phyloP scores from a whole-genome alignment of 1,140 invertebrate species.

The Drosophila nasuta region DNA sequence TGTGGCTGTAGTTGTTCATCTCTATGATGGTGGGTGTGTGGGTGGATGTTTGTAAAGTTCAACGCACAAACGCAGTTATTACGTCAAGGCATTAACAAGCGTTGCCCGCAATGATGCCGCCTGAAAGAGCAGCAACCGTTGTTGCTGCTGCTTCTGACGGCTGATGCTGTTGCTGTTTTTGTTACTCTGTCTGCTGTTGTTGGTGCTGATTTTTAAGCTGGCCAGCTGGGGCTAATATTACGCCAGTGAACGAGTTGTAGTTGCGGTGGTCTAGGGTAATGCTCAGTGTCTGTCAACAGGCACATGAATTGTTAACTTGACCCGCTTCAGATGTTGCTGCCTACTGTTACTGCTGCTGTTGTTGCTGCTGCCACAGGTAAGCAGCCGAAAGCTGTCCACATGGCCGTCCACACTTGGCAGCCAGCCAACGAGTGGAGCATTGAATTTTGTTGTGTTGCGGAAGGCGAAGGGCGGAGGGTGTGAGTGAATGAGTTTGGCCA shows the following conservation, averaged over 20 bases:
- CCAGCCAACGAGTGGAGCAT: constrained; percentile 25
- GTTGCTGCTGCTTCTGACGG: background rate
- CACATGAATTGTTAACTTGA: constrained; percentile 51
- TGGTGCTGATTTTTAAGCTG: background rate
- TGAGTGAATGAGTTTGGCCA: constrained; percentile 38
- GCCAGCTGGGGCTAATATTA: constrained; percentile 26
- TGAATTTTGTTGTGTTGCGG: background rate
- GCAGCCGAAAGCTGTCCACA: constrained; percentile 24
- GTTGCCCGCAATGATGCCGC: constrained; percentile 7
- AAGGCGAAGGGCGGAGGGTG: background rate
- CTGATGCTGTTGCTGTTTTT: background rate
- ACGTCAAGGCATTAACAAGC: constrained; percentile 27
- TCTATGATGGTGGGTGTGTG: constrained; percentile 10
- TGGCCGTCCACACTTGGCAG: constrained; percentile 35
- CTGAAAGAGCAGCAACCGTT: background rate
- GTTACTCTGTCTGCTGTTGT: background rate
- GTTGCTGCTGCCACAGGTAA: constrained; percentile 36
- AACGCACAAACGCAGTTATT: constrained; percentile 34
- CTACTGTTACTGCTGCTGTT: background rate
- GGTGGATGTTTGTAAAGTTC: constrained; percentile 12
- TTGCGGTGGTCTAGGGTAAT: constrained; percentile 15
- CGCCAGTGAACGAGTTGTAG: constrained; percentile 15
- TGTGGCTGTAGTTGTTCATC: background rate
- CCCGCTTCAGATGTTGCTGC: constrained; percentile 7
- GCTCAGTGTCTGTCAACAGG: constrained; percentile 50